Evolutionary conservation across 2,888 invertebrate species (phyloP).

Genomic region (Thera obeliscata): DNA sequence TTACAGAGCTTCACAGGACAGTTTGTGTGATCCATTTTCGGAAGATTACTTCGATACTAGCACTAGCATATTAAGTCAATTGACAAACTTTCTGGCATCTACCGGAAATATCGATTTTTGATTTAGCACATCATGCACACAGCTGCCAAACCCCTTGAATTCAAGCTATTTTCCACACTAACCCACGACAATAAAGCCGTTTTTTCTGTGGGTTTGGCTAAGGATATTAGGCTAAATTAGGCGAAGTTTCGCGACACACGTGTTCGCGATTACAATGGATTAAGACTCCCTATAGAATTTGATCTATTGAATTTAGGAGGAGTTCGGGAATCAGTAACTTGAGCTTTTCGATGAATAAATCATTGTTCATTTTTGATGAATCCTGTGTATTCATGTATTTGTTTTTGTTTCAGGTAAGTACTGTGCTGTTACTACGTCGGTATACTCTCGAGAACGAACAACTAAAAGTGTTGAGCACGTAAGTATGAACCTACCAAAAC

Average conservation of each 20-base stretch:
- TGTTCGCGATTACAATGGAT: constrained; percentile 67
- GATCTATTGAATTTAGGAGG: constrained; percentile 58
- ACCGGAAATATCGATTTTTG: constrained; percentile 49
- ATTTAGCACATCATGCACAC: constrained; percentile 49
- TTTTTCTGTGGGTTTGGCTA: constrained; percentile 26
- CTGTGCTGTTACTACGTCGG: constrained; percentile 1
- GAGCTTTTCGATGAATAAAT: constrained; percentile 47
- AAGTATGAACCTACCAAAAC: background rate
- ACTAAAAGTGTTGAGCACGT: background rate
- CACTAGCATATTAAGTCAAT: constrained; percentile 19
- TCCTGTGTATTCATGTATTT: constrained; percentile 47
- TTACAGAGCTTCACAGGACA: background rate
- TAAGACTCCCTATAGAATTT: constrained; percentile 58
- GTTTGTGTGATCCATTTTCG: background rate
- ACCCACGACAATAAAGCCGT: constrained; percentile 11
- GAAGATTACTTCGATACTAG: constrained; percentile 5
- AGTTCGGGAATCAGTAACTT: constrained; percentile 49
- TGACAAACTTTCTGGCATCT: constrained; percentile 27
- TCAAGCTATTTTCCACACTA: constrained; percentile 38
- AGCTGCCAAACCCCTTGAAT: constrained; percentile 18
- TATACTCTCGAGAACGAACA: background rate
- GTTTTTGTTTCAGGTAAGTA: constrained; percentile 78
- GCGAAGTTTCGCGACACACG: constrained; percentile 67
- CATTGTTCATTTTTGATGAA: constrained; percentile 39
- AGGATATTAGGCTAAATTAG: constrained; percentile 60